Evolutionary conservation across 2,797 vertebrate species (phyloP).

Genomic region (Sebastes jordani): DNA sequence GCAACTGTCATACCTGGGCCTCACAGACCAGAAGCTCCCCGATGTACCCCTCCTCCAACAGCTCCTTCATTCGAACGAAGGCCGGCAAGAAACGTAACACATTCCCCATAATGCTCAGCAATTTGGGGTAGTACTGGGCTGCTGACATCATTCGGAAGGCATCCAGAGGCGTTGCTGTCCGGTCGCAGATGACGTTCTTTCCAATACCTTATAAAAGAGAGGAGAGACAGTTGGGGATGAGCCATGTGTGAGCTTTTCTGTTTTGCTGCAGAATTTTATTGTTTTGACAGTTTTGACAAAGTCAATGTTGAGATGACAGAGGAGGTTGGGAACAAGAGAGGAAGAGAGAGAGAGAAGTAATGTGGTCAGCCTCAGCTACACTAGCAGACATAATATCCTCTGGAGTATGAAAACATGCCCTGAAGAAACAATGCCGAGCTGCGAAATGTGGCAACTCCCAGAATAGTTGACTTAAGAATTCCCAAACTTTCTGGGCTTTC

Average conservation of each 20-base stretch:
- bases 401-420: constrained; percentile 38
- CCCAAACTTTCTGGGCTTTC: not conserved
- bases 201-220: constrained; percentile 87
- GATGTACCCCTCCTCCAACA: constrained; percentile 94
- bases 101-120: constrained; percentile 99
- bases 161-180: constrained; percentile 94
- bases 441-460: constrained; percentile 34
- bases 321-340: not conserved
- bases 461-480: constrained; percentile 33
- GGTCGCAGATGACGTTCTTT: constrained; percentile 98
- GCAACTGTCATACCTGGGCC: constrained; percentile 82
- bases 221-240: constrained; percentile 8
- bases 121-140: constrained; percentile 98
- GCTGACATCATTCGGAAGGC: constrained; percentile 98
- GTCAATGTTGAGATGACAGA: not conserved
- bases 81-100: constrained; percentile 96
- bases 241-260: not conserved
- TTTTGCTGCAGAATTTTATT: not conserved
- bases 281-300: not conserved
- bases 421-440: constrained; percentile 38
- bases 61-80: constrained; percentile 96
- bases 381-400: constrained; percentile 46
- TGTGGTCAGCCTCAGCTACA: not conserved
- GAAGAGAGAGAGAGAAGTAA: not conserved
- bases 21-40: constrained; percentile 96